Percentiles rank a stretch among this genome's conserved stretches.
These are phyloP conservation scores for Percopsis transmontana DNA, from an alignment of 2,113 vertebrate species.

Conservation along the genomic window DNA sequence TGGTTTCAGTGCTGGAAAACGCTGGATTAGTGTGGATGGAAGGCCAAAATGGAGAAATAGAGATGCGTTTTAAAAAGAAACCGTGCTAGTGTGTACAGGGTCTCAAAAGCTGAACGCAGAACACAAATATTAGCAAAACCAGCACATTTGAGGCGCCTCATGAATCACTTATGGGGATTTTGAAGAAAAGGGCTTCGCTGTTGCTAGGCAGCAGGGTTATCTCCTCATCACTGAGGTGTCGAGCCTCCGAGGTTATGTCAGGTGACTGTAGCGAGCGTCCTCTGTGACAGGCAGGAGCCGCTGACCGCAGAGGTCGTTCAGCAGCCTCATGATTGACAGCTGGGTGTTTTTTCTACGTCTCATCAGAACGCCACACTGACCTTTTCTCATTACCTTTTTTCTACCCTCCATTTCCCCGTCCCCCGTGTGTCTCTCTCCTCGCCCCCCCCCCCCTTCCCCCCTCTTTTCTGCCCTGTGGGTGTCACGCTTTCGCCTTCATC, in stretches of 20 bases:
- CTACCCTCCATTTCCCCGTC: slow-evolving; percentile 5
- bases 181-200: slow-evolving; percentile 43
- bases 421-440: neutral
- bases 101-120: no score
- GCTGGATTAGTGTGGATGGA: no score
- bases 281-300: slow-evolving; percentile 25
- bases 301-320: slow-evolving; percentile 35
- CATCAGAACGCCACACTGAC: slow-evolving; percentile 30
- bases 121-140: neutral
- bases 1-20: no score
- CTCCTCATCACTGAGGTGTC: slow-evolving; percentile 33
- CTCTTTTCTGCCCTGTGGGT: no score
- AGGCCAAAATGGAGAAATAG: no score
- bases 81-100: no score
- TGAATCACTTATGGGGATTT: slow-evolving; percentile 38
- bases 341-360: slow-evolving; percentile 40
- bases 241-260: slow-evolving; percentile 20
- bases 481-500: neutral
- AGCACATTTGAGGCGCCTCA: slow-evolving; percentile 38
- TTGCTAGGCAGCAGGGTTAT: slow-evolving; percentile 71
- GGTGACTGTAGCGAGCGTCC: slow-evolving; percentile 17
- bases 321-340: slow-evolving; percentile 43
- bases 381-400: slow-evolving; percentile 30
- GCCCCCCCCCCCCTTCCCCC: neutral
- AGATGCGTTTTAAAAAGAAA: no score